phyloP scores from a whole-genome alignment of 1,140 invertebrate species.

The Hypothenemus hampei region DNA sequence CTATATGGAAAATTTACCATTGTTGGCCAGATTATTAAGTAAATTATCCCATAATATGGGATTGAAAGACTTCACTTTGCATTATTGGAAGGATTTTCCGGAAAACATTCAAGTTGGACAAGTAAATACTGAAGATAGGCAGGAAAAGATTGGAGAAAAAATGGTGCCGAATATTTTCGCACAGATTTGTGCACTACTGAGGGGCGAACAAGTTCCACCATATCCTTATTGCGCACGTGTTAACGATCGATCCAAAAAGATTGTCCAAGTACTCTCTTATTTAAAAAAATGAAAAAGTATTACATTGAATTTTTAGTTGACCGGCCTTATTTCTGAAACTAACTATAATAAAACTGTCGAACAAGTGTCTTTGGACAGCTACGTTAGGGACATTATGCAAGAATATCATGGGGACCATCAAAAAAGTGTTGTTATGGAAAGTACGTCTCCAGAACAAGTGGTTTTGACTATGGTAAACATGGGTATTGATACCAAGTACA shows the following conservation, averaged over 20 bases:
- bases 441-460: constrained; percentile 28
- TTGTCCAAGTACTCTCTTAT: constrained; percentile 56
- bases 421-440: constrained; percentile 14
- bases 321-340: constrained; percentile 27
- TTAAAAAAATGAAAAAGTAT: background rate
- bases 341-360: background rate
- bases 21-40: constrained; percentile 68
- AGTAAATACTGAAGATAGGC: constrained; percentile 41
- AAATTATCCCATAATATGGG: constrained; percentile 75
- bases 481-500: constrained; percentile 62
- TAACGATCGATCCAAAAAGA: constrained; percentile 66
- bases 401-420: constrained; percentile 4
- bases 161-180: constrained; percentile 65
- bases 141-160: constrained; percentile 57
- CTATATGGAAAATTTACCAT: constrained; percentile 60
- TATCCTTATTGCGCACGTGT: constrained; percentile 68
- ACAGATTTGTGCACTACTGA: constrained; percentile 63
- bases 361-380: constrained; percentile 22
- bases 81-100: constrained; percentile 87
- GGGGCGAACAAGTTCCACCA: constrained; percentile 47
- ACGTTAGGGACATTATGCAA: constrained; percentile 14
- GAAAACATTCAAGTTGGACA: constrained; percentile 45
- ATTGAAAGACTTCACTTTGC: constrained; percentile 64
- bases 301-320: constrained; percentile 27
- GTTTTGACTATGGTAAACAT: constrained; percentile 40